A percentile compares a stretch with the other conserved stretches of the same genome.
phyloP scores from a whole-genome alignment of 2,797 vertebrate genomes.

The Sebastes taczanowskii region DNA sequence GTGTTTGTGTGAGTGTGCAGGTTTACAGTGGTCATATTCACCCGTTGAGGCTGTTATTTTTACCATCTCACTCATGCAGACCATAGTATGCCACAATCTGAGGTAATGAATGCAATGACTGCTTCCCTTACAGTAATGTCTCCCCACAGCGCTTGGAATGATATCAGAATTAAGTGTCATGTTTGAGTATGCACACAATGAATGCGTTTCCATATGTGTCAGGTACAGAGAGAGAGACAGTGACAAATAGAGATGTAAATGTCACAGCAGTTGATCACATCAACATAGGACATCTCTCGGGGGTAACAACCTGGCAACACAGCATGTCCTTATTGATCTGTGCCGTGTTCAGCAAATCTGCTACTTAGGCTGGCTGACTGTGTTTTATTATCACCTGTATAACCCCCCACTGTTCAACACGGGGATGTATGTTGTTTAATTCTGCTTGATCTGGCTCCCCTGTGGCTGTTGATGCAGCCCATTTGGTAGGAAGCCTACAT shows the following conservation, averaged over 20 bases:
- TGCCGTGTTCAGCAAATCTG: slow-evolving; percentile 47
- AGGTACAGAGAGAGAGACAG: not conserved
- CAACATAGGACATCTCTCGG: slow-evolving; percentile 18
- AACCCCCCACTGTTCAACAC: slow-evolving; percentile 34
- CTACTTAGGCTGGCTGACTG: not conserved
- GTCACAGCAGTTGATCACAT: slow-evolving; percentile 26
- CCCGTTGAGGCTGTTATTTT: not conserved
- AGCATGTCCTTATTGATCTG: slow-evolving; percentile 60
- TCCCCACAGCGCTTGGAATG: not conserved
- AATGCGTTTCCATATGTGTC: not conserved
- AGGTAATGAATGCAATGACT: not conserved
- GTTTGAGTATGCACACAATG: not conserved
- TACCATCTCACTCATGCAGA: not conserved
- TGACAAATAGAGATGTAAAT: slow-evolving; percentile 6
- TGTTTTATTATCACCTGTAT: slow-evolving; percentile 50
- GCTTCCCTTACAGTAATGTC: not conserved
- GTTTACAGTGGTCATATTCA: not conserved
- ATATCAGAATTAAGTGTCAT: slow-evolving; percentile 2
- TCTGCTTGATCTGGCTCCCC: slow-evolving; percentile 53
- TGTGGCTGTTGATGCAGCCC: slow-evolving; percentile 17
- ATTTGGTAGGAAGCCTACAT: not conserved
- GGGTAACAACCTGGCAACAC: slow-evolving; percentile 25
- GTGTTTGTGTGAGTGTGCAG: not conserved
- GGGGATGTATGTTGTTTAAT: slow-evolving; percentile 44
- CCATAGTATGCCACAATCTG: not conserved